Evolutionary conservation across 1,140 invertebrate genomes (phyloP).

Genomic region (Eulimnadia texana): DNA sequence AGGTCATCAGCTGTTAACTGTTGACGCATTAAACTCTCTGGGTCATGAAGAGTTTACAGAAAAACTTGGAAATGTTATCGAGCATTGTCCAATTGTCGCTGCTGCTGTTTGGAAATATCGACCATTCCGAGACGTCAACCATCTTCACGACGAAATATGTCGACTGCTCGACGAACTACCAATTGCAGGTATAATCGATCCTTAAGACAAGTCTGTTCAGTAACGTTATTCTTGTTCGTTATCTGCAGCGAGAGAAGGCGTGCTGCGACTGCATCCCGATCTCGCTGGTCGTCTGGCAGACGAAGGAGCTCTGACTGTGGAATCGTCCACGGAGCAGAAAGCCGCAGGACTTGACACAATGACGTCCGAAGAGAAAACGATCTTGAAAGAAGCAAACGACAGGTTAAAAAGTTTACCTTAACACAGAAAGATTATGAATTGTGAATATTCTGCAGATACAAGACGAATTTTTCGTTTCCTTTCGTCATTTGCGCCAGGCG

Average conservation of each 20-base stretch:
- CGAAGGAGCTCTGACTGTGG: conserved; percentile 37
- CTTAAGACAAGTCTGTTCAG: background rate
- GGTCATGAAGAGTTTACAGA: conserved; percentile 38
- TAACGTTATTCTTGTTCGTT: background rate
- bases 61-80: conserved; percentile 47
- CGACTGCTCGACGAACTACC: conserved; percentile 40
- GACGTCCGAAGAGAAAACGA: conserved; percentile 34
- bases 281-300: conserved; percentile 42
- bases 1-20: background rate
- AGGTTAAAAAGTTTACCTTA: conserved; percentile 8
- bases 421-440: background rate
- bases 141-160: conserved; percentile 36
- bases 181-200: conserved; percentile 31
- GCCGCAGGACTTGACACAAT: conserved; percentile 39
- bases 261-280: conserved; percentile 45
- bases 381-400: conserved; percentile 37
- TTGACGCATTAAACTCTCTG: conserved; percentile 34
- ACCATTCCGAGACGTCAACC: conserved; percentile 36
- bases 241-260: conserved; percentile 35
- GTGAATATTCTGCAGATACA: conserved; percentile 34
- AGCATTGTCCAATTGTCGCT: conserved; percentile 40
- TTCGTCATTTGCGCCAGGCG: conserved; percentile 52
- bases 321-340: conserved; percentile 43
- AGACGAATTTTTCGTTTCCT: conserved; percentile 49
- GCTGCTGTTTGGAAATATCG: conserved; percentile 33